Base-by-base conservation (phyloP, 2,113 vertebrate genomes). In the Hydrolagus affinis region DNA sequence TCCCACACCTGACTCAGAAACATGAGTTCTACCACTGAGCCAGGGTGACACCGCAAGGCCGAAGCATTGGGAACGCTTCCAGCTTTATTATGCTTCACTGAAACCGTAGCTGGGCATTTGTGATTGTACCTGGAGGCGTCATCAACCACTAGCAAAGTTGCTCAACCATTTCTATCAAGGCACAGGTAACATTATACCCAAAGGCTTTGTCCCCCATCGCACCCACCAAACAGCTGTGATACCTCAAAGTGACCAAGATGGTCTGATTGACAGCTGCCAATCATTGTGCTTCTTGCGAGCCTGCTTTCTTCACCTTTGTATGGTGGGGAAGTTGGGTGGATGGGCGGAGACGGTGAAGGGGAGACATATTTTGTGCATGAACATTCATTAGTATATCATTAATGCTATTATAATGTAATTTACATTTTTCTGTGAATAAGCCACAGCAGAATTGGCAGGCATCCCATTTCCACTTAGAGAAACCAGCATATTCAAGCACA, bases 401-500 rank as follows among this genome's bases (percentile, higher is more conserved):
- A 64, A 80, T 66, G 15, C 25, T 14, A 80, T 10, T 64, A 64
- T 80, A 15, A 80, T 28, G 59, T 25, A 64, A 64, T 80, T 80
- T 66, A 66, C 62, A 32, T 19, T 25, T 78, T 4, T 25, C 19
- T 78, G 59, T 14, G 6, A 59, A 78, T 60, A 23, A 23, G 57
- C 25, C 15, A 23, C 60, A 56, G 25, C n/a, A 60, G 25, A 78
- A 78, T 78, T 78, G 59, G 25, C 62, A 83, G 66, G 32, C 30
- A 11, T 28, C 23, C 25, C 4, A 62, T 25, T 21, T 15, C 78
- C 62, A 83, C 78, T 66, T 30, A 83, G 73, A 17, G 21, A 21
- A 75, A 75, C 44, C 56, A 75, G 17, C 59, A 64, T 30, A 83
- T 83, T 32, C 66, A 83, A 44, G 15, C 78, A 83, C 60, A 11